A percentile compares a stretch with the other conserved stretches of the same genome.
phyloP scores from a whole-genome alignment of 2,888 invertebrate species.

The Drosophila pegasa region DNA sequence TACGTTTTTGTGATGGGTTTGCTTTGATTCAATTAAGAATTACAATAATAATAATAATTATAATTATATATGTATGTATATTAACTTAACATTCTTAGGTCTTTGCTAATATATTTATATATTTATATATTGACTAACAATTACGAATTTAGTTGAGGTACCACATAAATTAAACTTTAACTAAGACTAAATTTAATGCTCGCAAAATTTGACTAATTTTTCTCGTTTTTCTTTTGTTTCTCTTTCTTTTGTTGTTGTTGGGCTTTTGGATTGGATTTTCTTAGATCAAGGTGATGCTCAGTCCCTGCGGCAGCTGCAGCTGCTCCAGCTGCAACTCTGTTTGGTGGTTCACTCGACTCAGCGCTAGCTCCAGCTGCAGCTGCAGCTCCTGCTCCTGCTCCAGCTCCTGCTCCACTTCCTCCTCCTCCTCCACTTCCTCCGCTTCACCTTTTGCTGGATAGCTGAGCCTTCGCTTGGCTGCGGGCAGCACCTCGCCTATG shows the following conservation, averaged over 20 bases:
- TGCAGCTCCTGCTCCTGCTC: conserved; percentile 39
- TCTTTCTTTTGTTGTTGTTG: not conserved
- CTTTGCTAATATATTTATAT: conserved; percentile 48
- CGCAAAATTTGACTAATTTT: conserved; percentile 66
- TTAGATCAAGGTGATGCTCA: conserved; percentile 74
- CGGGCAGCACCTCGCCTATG: conserved; percentile 84
- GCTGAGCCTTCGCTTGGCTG: conserved; percentile 54
- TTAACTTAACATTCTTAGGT: conserved; percentile 77
- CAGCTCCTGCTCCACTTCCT: conserved; percentile 30
- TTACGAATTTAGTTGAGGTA: conserved; percentile 65
- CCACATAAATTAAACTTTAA: conserved; percentile 52
- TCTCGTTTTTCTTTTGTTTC: conserved; percentile 20
- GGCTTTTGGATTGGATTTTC: conserved; percentile 15
- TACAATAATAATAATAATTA: conserved; percentile 56
- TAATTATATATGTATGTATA: conserved; percentile 21
- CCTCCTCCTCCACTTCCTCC: conserved; percentile 24
- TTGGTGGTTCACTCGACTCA: conserved; percentile 51
- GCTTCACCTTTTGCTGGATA: conserved; percentile 55
- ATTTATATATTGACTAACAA: conserved; percentile 69
- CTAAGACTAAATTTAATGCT: conserved; percentile 59
- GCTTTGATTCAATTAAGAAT: conserved; percentile 33
- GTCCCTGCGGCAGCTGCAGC: conserved; percentile 73
- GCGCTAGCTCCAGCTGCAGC: conserved; percentile 38
- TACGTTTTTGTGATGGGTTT: conserved; percentile 37
- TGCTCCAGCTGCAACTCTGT: conserved; percentile 47